Percentiles rank a stretch among this genome's conserved stretches.
Evolutionary conservation across 2,113 vertebrate species (phyloP).

Genomic region (Macroglossus sobrinus): DNA sequence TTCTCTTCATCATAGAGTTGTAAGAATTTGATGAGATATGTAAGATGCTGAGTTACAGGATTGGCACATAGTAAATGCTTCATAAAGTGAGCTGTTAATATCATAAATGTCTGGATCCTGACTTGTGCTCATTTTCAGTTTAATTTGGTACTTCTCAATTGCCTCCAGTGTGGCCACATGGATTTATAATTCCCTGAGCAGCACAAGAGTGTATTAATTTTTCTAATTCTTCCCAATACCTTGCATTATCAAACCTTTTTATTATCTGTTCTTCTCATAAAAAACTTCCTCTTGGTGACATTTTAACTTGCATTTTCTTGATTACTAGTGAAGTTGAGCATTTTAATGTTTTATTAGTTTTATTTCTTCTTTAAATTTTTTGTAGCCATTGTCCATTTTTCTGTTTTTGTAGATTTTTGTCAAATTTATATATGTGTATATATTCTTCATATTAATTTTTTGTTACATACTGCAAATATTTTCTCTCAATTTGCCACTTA

Average conservation of each 20-base stretch:
- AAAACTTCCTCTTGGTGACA: not conserved
- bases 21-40: not conserved
- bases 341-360: not conserved
- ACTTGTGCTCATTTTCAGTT: not conserved
- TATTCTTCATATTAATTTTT: conserved; percentile 1
- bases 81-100: not conserved
- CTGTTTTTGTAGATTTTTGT: conserved; percentile 26
- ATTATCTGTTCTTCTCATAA: not conserved
- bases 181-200: not conserved
- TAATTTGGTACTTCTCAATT: not conserved
- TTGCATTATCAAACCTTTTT: conserved; percentile 22
- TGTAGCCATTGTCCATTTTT: not conserved
- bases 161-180: not conserved
- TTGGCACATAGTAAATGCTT: not conserved
- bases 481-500: not conserved
- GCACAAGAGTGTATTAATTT: not conserved
- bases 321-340: not conserved
- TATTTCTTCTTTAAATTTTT: not conserved
- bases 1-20: not conserved
- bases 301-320: conserved; percentile 32
- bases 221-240: not conserved
- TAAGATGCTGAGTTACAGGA: not conserved
- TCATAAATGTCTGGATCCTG: not conserved
- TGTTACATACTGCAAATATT: not conserved
- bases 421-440: not conserved